phyloP scores from a whole-genome alignment of 2,888 invertebrate species.

The Pharmacophagus antenor region DNA sequence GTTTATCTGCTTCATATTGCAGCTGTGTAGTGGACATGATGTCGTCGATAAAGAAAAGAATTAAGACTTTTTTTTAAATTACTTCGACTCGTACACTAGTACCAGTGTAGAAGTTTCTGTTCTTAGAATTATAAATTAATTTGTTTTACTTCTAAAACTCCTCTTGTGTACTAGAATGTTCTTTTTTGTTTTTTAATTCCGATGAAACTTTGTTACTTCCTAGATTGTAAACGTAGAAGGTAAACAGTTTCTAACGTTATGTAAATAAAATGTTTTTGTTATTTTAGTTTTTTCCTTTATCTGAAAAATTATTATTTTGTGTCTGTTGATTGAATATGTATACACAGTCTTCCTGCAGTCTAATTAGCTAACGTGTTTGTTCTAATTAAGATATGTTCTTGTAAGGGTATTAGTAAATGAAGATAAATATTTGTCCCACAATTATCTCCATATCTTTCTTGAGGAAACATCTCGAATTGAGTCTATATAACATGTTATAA shows the following conservation, averaged over 20 bases:
- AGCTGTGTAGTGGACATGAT: conserved; percentile 33
- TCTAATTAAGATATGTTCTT: conserved; percentile 18
- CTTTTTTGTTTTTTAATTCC: neutral
- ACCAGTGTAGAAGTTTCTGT: neutral
- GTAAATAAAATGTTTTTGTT: neutral
- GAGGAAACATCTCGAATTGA: conserved; percentile 13
- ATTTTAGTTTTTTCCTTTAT: neutral
- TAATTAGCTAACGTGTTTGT: conserved; percentile 8
- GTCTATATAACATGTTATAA: conserved; percentile 12
- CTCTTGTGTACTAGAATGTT: too few species aligned
- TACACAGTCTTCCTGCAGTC: neutral
- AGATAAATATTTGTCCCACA: conserved; percentile 16
- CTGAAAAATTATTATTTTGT: neutral
- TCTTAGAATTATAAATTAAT: neutral
- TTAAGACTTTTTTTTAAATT: conserved; percentile 46
- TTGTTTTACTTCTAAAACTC: neutral
- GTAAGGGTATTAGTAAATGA: conserved; percentile 10
- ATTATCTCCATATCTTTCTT: conserved; percentile 16
- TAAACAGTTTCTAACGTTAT: too few species aligned
- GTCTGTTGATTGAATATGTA: neutral
- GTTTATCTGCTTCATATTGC: conserved; percentile 33
- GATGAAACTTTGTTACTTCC: neutral
- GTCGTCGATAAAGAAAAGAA: conserved; percentile 40
- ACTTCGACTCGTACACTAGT: neutral
- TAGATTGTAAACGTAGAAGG: neutral